Base-by-base conservation (phyloP, 2,888 invertebrate genomes). In the Diadegma fenestrale region DNA sequence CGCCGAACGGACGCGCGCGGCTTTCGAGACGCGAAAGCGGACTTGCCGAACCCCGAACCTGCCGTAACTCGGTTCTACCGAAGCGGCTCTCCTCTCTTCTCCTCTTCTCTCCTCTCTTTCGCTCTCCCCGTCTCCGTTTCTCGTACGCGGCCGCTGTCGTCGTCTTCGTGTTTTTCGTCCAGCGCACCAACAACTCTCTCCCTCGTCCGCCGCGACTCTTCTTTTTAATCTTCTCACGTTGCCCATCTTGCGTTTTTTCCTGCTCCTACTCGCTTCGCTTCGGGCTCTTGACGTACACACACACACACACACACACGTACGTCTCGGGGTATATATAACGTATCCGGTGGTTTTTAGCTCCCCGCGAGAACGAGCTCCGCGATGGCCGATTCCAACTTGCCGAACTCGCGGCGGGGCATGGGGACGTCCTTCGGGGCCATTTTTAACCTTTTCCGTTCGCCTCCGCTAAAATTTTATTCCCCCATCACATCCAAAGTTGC, bases 11-110 rank as follows among this genome's bases (percentile, higher is more conserved):
- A 89, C 92, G 92, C 91, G 86, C 88, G 82, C 88, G 87, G 86
- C 86, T 84, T 86, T 82, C 83, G 82, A 86, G 80, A 75, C 80
- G 66, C 87, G 88, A 85, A 86, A 84, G 87, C 86, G 80, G 90
- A 91, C 92, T 93, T 92, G 92, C 93, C 93, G 91, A 93, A 93
- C 93, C 92, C 88, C 91, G 89, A 89, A 91, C 93, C 93, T 92
- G 91, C 93, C 91, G 89, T 90, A 91, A 91, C 91, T 90, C 89
- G 89, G 88, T 89, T 90, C 87, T 83, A 68, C 64, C 66, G 83
- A 79, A 58, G 82, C 82, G 78, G 80, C 85, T 80, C 63, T 45
- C 63, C 37, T 76, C 71, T 69, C 76, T 79, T 80, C 7, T 7
- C 37, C 80, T 78, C 82, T 86, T 80, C 63, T 54, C 68, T 76